These are phyloP conservation scores for Ophiothrix spiculata DNA, from an alignment of 35 echinoderm and acorn worm genomes.

Conservation along the genomic window DNA sequence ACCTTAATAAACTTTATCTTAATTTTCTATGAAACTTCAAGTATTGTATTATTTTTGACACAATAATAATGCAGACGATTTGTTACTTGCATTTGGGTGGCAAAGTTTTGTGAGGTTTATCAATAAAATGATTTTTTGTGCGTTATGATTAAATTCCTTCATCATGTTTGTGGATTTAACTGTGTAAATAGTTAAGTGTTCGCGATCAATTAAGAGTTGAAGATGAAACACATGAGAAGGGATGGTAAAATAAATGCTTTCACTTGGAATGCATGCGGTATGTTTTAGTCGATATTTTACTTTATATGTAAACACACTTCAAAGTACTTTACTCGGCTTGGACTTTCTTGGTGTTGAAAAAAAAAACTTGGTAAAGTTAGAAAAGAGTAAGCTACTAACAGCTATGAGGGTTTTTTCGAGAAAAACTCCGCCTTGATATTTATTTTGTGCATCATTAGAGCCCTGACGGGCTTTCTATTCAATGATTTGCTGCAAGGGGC, in stretches of 20 bases:
- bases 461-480: not conserved
- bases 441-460: conserved; percentile 1
- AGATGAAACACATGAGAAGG: not conserved
- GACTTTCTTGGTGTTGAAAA: not conserved
- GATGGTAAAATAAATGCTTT: not conserved
- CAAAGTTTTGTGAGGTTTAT: not conserved
- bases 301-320: not conserved
- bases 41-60: too few species aligned
- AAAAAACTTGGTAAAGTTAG: not conserved
- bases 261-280: not conserved
- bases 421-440: conserved; percentile 12
- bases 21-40: too few species aligned
- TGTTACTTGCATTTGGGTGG: not conserved
- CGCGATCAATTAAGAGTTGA: not conserved
- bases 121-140: not conserved
- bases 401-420: not conserved
- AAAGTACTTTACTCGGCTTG: not conserved
- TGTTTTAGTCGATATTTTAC: conserved; percentile 10
- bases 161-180: not conserved
- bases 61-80: too few species aligned
- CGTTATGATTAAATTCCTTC: not conserved
- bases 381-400: not conserved
- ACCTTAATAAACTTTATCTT: too few species aligned
- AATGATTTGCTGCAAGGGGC: conserved; percentile 1
- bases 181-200: not conserved